These are phyloP conservation scores for Phrynosoma blainvillii DNA, from an alignment of 2,113 vertebrate species.

Conservation along the genomic window DNA sequence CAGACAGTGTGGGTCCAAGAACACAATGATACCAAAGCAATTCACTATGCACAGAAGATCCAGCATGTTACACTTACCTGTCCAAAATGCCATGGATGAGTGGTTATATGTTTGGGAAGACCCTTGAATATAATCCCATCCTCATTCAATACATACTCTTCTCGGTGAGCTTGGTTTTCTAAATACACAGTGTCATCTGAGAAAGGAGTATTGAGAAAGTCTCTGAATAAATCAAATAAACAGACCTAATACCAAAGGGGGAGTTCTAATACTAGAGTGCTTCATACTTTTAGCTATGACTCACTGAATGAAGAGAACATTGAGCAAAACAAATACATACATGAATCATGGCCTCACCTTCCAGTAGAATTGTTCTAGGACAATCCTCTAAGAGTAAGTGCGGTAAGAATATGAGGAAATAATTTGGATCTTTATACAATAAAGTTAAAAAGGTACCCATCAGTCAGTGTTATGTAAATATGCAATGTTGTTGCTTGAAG, in stretches of 20 bases:
- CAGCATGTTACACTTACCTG: constrained; percentile 59
- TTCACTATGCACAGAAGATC: not conserved
- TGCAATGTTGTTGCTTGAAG: not conserved
- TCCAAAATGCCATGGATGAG: constrained; percentile 70
- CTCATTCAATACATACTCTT: constrained; percentile 71
- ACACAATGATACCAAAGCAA: not conserved
- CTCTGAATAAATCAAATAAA: not conserved
- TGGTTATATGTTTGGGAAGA: constrained; percentile 62
- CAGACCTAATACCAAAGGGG: not conserved
- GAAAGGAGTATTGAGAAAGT: constrained; percentile 26
- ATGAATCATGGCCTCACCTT: not conserved
- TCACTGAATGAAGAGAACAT: not conserved
- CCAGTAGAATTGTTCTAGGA: not conserved
- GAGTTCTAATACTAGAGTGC: not conserved
- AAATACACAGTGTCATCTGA: constrained; percentile 73
- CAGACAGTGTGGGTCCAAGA: not conserved
- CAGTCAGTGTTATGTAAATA: not conserved
- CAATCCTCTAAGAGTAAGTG: not conserved
- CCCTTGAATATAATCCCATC: constrained; percentile 71
- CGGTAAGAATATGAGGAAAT: not conserved
- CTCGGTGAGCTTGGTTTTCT: constrained; percentile 63
- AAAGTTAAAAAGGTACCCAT: not conserved
- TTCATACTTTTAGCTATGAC: not conserved
- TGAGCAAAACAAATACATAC: not conserved
- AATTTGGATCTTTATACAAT: not conserved